phyloP scores from a whole-genome alignment of 2,888 invertebrate genomes.

The Belgica antarctica region DNA sequence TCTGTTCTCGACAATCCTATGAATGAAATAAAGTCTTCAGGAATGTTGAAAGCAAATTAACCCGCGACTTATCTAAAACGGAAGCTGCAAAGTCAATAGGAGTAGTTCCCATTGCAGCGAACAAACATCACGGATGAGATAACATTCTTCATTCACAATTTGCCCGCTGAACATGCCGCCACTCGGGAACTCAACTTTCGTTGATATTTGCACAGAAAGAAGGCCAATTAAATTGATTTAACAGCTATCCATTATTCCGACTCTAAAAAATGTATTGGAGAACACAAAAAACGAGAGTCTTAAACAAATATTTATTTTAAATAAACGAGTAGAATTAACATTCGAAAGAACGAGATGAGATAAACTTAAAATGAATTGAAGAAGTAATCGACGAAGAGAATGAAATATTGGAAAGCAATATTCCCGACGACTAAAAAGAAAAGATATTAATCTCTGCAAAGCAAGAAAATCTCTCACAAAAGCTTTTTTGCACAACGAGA shows the following conservation, averaged over 20 bases:
- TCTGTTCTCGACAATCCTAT: no score
- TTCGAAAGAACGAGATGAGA: neutral
- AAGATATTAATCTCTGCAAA: slow-evolving; percentile 23
- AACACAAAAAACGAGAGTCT: neutral
- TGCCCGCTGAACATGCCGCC: neutral
- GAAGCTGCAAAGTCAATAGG: neutral
- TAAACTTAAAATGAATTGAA: slow-evolving; percentile 14
- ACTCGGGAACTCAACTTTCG: neutral
- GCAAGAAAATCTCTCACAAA: neutral
- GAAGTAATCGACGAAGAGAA: slow-evolving; percentile 18
- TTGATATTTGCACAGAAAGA: neutral
- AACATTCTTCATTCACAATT: neutral
- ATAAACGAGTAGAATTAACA: slow-evolving; percentile 1
- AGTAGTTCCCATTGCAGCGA: neutral
- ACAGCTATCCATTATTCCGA: neutral
- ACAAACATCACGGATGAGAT: neutral
- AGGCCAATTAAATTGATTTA: slow-evolving; percentile 26
- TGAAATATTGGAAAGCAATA: slow-evolving; percentile 26
- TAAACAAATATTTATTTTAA: slow-evolving; percentile 15
- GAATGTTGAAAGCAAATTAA: neutral
- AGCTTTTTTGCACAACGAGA: no score
- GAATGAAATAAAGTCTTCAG: neutral
- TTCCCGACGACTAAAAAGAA: slow-evolving; percentile 17
- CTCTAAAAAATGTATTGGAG: neutral
- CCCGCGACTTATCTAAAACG: neutral